Evolutionary conservation across 2,888 invertebrate genomes (phyloP).

Genomic region (Campaea margaritaria): DNA sequence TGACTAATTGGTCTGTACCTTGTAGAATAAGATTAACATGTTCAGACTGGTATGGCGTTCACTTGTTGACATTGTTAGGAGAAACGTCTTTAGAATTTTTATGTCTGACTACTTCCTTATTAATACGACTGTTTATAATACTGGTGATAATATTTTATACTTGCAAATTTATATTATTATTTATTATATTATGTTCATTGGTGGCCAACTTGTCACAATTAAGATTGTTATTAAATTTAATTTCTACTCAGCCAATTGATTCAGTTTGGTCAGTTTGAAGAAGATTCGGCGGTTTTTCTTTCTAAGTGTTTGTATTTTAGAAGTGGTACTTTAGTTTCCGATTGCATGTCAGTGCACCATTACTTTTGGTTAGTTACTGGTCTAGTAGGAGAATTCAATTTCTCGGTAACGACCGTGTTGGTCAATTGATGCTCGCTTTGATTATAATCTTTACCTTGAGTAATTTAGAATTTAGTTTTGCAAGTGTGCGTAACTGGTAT

Average conservation of each 20-base stretch:
- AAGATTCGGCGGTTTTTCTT: too few species aligned
- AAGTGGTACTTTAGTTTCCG: constrained; percentile 34
- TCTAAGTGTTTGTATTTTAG: too few species aligned
- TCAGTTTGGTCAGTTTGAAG: too few species aligned
- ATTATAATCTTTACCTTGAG: constrained; percentile 16
- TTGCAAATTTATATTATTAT: background rate
- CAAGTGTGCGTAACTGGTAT: background rate
- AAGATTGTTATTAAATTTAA: too few species aligned
- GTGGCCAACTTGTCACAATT: too few species aligned
- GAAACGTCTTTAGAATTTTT: constrained; percentile 25
- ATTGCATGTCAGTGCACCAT: constrained; percentile 68
- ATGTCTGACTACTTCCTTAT: constrained; percentile 23
- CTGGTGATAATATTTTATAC: constrained; percentile 6
- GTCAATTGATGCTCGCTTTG: constrained; percentile 29
- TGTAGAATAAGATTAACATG: constrained; percentile 24
- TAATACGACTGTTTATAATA: constrained; percentile 1
- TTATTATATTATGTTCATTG: too few species aligned
- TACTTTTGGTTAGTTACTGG: constrained; percentile 61
- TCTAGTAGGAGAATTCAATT: constrained; percentile 69
- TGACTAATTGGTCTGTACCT: constrained; percentile 18
- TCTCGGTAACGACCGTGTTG: constrained; percentile 44
- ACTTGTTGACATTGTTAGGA: constrained; percentile 25
- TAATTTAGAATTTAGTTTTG: background rate
- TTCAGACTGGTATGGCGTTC: constrained; percentile 30
- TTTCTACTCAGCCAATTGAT: too few species aligned